Conservation (phyloP, 2,888 invertebrate genomes). For the Magallana nippona region DNA sequence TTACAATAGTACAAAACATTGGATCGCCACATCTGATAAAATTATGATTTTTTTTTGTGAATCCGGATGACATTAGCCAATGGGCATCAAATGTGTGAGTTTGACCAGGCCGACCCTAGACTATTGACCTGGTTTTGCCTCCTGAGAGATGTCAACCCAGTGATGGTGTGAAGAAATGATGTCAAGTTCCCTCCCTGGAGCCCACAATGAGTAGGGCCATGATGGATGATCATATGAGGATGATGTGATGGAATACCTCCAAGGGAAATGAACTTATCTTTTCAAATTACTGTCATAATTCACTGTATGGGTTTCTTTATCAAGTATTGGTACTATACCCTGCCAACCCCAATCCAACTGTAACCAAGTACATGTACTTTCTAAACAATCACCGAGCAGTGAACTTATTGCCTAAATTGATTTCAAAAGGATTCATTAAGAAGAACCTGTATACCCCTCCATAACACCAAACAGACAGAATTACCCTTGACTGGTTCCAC, state of each 20-base stretch:
- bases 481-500: constrained; percentile 13
- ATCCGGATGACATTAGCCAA: constrained; percentile 1
- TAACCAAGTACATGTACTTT: no score
- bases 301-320: no score
- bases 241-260: background rate
- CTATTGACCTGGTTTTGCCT: background rate
- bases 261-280: background rate
- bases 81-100: background rate
- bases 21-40: no score
- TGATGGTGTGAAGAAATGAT: background rate
- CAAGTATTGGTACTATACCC: no score
- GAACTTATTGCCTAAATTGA: no score
- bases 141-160: background rate
- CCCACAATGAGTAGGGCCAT: background rate
- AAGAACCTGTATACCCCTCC: background rate
- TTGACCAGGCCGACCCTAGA: background rate
- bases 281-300: no score
- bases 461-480: background rate
- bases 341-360: no score
- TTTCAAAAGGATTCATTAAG: no score
- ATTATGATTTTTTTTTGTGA: background rate
- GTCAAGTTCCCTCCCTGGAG: background rate
- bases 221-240: constrained; percentile 1
- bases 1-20: no score
- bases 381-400: no score